These are phyloP conservation scores for Spinus pinus DNA, from an alignment of 2,797 vertebrate genomes.

Conservation along the genomic window DNA sequence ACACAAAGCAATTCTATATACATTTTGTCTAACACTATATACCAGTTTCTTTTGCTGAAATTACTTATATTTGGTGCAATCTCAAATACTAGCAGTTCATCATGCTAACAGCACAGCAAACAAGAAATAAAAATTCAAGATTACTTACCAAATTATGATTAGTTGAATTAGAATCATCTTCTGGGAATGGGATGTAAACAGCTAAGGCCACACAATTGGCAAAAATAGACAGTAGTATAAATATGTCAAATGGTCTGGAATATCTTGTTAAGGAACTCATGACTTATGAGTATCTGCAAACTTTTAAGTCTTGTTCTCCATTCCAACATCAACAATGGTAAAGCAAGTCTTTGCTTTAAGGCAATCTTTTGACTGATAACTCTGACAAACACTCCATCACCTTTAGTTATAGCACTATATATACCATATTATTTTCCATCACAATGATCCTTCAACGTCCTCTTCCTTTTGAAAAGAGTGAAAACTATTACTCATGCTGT, in stretches of 20 bases:
- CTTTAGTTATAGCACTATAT: neutral
- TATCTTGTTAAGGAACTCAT: constrained; percentile 80
- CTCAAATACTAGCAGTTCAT: neutral
- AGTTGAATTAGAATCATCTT: constrained; percentile 98
- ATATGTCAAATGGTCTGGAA: constrained; percentile 99
- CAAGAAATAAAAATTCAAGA: neutral
- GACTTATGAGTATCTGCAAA: neutral
- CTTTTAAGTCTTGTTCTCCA: neutral
- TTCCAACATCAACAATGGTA: neutral
- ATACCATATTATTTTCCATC: neutral
- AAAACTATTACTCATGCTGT: constrained; percentile 3
- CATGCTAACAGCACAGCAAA: neutral
- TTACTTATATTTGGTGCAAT: neutral
- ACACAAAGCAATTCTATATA: neutral
- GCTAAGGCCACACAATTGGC: constrained; percentile 99
- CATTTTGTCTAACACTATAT: neutral
- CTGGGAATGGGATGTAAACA: constrained; percentile 98
- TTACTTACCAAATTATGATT: constrained; percentile 98
- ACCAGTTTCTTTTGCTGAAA: neutral
- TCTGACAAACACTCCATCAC: neutral
- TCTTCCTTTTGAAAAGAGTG: neutral
- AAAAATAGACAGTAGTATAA: constrained; percentile 99
- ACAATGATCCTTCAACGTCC: neutral
- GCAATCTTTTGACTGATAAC: neutral
- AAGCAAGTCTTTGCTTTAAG: constrained; percentile 30